Conservation (phyloP, 2,797 vertebrate genomes). For the Etheostoma perlongum region DNA sequence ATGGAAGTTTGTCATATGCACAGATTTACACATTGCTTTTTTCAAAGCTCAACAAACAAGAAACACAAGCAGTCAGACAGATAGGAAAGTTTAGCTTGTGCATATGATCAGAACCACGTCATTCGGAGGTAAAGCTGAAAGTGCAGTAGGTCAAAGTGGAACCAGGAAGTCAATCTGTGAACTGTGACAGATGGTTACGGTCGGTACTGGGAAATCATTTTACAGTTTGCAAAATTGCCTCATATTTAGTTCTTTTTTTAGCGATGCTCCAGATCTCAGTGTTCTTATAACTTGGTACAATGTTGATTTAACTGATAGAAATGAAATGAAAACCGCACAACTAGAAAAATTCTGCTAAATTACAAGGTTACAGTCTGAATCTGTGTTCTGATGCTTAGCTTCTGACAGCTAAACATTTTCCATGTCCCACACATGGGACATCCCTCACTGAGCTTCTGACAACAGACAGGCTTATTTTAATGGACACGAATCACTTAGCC, state of each 20-base stretch:
- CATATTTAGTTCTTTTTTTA: neutral
- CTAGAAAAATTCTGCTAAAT: neutral
- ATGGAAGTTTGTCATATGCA: no score
- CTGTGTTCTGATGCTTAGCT: constrained; percentile 39
- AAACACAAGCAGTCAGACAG: no score
- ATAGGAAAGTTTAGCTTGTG: no score
- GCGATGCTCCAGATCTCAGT: neutral
- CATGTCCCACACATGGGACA: neutral
- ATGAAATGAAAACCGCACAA: neutral
- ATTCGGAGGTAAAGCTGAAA: no score
- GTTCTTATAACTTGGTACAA: neutral
- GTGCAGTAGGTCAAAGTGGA: no score
- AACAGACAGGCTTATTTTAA: constrained; percentile 68
- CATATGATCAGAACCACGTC: no score
- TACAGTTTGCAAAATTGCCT: neutral
- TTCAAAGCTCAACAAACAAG: no score
- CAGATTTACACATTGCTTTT: no score
- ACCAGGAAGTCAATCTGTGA: neutral
- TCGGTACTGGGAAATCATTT: no score
- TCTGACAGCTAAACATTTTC: constrained; percentile 65
- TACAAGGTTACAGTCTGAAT: neutral
- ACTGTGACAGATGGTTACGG: neutral
- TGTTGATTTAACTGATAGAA: neutral
- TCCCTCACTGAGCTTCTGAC: constrained; percentile 42
- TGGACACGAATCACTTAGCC: constrained; percentile 62